Evolutionary conservation across 92 coral and sea anemone genomes (phyloP).

Genomic region (Actinostola sp.): DNA sequence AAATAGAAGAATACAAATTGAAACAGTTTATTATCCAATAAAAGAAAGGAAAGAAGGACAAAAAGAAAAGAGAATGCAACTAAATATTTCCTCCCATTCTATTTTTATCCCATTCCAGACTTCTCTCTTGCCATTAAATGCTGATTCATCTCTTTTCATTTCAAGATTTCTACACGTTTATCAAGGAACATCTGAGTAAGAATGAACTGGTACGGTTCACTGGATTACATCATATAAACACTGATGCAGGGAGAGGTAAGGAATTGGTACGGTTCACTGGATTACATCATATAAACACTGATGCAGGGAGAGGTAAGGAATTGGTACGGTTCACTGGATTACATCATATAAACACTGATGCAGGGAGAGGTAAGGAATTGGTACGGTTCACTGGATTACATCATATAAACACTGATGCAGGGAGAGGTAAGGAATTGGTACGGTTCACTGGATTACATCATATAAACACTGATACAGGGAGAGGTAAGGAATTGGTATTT

Average conservation of each 20-base stretch:
- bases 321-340: conserved; percentile 69
- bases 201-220: conserved; percentile 78
- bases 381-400: conserved; percentile 74
- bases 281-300: conserved; percentile 80
- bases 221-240: conserved; percentile 74
- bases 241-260: conserved; percentile 95
- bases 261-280: conserved; percentile 75
- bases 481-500: no score
- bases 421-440: no score
- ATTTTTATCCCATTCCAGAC: no score
- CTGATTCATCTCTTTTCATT: neutral
- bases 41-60: no score
- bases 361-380: conserved; percentile 92
- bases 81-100: no score
- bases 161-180: conserved; percentile 81
- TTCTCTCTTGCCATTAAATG: no score
- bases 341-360: conserved; percentile 83
- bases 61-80: no score
- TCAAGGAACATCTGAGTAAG: conserved; percentile 83
- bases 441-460: no score
- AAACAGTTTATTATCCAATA: no score
- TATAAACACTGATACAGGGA: no score
- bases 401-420: conserved; percentile 87
- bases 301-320: conserved; percentile 96
- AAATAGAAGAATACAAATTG: no score